These are phyloP conservation scores for Rhinophrynus dorsalis DNA, from an alignment of 2,797 vertebrate species.

Conservation along the genomic window DNA sequence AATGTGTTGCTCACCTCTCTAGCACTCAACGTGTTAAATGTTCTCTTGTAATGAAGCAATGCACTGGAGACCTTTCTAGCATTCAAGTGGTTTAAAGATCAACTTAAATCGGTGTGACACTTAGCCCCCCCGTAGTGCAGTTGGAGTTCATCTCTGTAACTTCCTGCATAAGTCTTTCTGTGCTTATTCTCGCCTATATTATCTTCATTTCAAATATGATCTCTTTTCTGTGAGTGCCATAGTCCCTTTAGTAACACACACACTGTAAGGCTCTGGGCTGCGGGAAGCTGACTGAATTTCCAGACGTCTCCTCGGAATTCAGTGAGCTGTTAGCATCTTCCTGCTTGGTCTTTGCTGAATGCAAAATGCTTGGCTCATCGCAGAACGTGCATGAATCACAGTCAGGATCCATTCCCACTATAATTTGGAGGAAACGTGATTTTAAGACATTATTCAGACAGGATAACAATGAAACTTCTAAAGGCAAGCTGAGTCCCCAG, in stretches of 20 bases:
- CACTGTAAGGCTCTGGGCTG: neutral
- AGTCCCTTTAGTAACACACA: neutral
- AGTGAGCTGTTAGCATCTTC: neutral
- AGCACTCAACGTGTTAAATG: too few species aligned
- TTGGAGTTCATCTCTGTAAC: too few species aligned
- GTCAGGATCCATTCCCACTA: neutral
- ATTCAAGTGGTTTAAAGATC: too few species aligned
- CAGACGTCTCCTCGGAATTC: neutral
- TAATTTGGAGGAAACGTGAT: neutral
- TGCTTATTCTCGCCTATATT: neutral
- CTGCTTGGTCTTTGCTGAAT: neutral
- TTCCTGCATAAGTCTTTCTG: too few species aligned
- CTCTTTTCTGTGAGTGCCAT: neutral
- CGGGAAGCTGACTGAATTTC: neutral
- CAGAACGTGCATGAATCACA: slow-evolving; percentile 1
- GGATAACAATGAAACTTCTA: neutral
- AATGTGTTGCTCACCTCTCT: too few species aligned
- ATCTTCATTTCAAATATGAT: neutral
- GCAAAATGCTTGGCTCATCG: neutral
- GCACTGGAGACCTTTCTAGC: too few species aligned
- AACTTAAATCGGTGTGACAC: too few species aligned
- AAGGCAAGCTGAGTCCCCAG: neutral
- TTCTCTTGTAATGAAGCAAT: too few species aligned
- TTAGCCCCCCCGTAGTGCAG: too few species aligned
- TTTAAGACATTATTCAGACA: neutral